Conservation (phyloP, 1,140 invertebrate genomes). For the Drosophila sp. region DNA sequence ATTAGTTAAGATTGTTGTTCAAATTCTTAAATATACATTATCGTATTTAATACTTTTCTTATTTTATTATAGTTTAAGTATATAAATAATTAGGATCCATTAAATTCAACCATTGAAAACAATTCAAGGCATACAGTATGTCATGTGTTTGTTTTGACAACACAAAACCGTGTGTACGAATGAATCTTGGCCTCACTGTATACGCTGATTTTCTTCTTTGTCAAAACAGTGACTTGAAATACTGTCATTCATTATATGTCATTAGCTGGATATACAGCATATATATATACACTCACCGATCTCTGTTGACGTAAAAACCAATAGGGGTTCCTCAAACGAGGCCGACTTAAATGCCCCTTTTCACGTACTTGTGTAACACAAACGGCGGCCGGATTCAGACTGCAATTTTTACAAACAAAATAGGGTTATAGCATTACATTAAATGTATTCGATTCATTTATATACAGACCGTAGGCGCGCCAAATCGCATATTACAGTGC, state of each 20-base stretch:
- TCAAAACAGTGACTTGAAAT: no score
- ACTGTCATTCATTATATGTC: no score
- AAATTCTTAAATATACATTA: no score
- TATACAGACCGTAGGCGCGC: slow-evolving; percentile 40
- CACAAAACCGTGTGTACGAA: no score
- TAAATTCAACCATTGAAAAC: no score
- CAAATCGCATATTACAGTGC: slow-evolving; percentile 53
- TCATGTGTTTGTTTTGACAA: no score
- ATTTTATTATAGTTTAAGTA: no score
- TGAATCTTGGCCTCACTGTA: background rate
- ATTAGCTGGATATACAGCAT: no score
- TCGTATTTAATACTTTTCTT: no score
- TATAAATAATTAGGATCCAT: no score
- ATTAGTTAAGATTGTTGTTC: background rate
- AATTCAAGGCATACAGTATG: no score
- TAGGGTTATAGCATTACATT: background rate
- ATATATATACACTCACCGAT: slow-evolving; percentile 79
- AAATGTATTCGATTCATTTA: background rate
- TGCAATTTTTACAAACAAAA: slow-evolving; percentile 16
- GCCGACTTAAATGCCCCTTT: slow-evolving; percentile 82
- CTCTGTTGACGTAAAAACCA: slow-evolving; percentile 86
- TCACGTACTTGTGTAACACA: slow-evolving; percentile 79
- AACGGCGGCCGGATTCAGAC: slow-evolving; percentile 43
- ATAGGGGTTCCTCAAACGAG: slow-evolving; percentile 86
- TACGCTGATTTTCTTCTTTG: slow-evolving; percentile 5